Evolutionary conservation across 2,888 invertebrate genomes (phyloP).

Genomic region (Spisula solida): DNA sequence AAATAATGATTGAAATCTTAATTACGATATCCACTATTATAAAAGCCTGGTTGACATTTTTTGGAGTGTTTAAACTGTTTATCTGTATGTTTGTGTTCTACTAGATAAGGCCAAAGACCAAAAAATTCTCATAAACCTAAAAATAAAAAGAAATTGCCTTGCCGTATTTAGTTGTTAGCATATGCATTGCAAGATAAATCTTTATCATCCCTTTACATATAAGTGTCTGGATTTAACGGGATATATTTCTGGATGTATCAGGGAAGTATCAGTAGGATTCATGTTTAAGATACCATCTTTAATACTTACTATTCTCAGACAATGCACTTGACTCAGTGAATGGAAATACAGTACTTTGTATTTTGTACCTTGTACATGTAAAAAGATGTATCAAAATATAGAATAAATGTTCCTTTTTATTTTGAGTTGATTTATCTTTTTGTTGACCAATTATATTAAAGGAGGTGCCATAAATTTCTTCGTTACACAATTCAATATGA

Average conservation of each 20-base stretch:
- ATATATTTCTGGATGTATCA: neutral
- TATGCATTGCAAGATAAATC: neutral
- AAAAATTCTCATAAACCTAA: no score
- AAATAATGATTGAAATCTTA: neutral
- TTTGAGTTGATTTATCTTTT: neutral
- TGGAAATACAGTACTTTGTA: slow-evolving; percentile 35
- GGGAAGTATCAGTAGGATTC: neutral
- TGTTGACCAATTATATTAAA: neutral
- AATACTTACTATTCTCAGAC: slow-evolving; percentile 16
- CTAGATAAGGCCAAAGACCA: neutral
- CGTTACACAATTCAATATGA: no score
- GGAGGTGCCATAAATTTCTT: no score
- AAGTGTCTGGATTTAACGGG: neutral
- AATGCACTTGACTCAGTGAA: slow-evolving; percentile 31
- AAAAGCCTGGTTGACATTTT: neutral
- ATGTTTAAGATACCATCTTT: neutral
- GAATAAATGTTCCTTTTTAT: slow-evolving; percentile 46
- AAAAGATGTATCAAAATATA: slow-evolving; percentile 30
- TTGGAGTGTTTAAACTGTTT: neutral
- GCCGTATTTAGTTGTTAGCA: neutral
- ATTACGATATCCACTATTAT: neutral
- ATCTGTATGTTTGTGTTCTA: neutral
- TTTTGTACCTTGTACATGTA: slow-evolving; percentile 45
- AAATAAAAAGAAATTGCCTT: no score
- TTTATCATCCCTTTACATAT: neutral